Conservation (phyloP, 1,140 invertebrate genomes). For the Apolygus lucorum region DNA sequence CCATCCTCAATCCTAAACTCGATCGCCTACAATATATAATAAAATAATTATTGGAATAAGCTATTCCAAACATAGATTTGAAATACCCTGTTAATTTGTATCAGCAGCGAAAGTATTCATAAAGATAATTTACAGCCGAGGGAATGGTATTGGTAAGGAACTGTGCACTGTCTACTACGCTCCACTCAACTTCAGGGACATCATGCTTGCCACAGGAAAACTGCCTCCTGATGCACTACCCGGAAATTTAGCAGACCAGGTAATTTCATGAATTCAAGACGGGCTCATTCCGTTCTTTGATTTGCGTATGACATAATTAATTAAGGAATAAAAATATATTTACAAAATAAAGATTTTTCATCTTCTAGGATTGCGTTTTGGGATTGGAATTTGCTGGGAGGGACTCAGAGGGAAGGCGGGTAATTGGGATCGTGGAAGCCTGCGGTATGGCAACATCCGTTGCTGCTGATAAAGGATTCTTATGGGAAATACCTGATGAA, state of each 20-base stretch:
- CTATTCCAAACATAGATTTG: too few relatives aligned
- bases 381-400: conserved; percentile 52
- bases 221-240: conserved; percentile 89
- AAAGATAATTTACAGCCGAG: too few relatives aligned
- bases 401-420: conserved; percentile 43
- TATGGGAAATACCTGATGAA: conserved; percentile 66
- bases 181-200: conserved; percentile 92
- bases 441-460: conserved; percentile 51
- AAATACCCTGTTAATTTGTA: too few relatives aligned
- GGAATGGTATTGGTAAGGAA: too few relatives aligned
- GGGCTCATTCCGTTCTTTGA: too few relatives aligned
- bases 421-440: conserved; percentile 55
- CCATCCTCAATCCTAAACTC: too few relatives aligned
- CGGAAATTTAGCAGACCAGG: conserved; percentile 59
- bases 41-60: too few relatives aligned
- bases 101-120: too few relatives aligned
- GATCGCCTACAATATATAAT: too few relatives aligned
- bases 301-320: too few relatives aligned
- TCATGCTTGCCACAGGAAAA: conserved; percentile 95
- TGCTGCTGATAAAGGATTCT: conserved; percentile 45
- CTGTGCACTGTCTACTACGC: conserved; percentile 86
- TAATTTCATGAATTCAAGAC: background rate
- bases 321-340: background rate
- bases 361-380: conserved; percentile 3
- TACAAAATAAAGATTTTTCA: too few relatives aligned